Base-by-base conservation (phyloP, 64 coral and sea anemone species). In the Acropora tenuis region DNA sequence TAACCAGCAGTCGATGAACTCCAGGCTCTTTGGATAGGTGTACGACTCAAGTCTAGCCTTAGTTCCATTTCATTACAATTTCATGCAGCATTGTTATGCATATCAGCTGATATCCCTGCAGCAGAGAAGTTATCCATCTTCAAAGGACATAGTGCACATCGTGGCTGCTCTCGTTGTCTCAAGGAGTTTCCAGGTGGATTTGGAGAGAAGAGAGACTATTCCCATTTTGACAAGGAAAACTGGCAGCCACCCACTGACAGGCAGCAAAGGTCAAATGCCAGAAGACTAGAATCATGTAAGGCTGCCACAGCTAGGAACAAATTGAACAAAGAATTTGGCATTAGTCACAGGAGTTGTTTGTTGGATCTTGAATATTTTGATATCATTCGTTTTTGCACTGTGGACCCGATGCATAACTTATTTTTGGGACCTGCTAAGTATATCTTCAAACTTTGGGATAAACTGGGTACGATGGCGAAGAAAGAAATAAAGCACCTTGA, bases 301-400 rank as follows among this genome's bases (percentile, higher is more conserved):
- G 80, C 88, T 67, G 43, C 1, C 7, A 49, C 77, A 69, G 58
- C 57, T 45, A 67, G 88, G 74, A 76, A 76, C 41, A 76, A 60
- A 61, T 58, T 83, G 15, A 59, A 53, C 19, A 49, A 41, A 18
- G 48, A 83, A 58, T 59, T 30, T 83, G 80, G 80, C 10, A 59
- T 83, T 43, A 83, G 1, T 57, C 78, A 90, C 59, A 80, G 80
- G 58, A 80, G 71, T 66, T n/a, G 78, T 90, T 75, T 90, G 12
- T 75, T 91, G 47, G 79, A 91, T 69, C 89, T 91, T 42, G 76
- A 79, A 74, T 91, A 91, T 50, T 91, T 91, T 91, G 89, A 91
- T 91, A 67, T 73, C 50, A 71, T 91, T 44, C 63, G 78, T 12
- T 83, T 91, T 82, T 82, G 46, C 43, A 55, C 52, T 9, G 52